These are phyloP conservation scores for Erythrocercus mccallii DNA, from an alignment of 2,113 vertebrate species.

Conservation along the genomic window DNA sequence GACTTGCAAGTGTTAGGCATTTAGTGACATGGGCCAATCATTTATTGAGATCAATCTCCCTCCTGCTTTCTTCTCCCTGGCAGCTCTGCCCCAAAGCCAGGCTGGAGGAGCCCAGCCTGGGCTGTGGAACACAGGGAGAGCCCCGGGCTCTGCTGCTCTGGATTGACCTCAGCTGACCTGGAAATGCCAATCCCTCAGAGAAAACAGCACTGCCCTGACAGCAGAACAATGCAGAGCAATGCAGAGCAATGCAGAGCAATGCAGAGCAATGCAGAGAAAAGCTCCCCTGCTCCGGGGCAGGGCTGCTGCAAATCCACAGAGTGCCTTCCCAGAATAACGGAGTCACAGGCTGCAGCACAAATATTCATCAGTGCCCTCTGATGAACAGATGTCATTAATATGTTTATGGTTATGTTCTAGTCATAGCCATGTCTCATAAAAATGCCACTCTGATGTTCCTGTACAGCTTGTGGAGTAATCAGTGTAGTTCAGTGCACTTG, in stretches of 20 bases:
- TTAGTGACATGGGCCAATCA: constrained; percentile 43
- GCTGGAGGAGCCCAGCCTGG: constrained; percentile 20
- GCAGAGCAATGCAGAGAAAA: too few species aligned
- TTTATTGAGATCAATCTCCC: constrained; percentile 60
- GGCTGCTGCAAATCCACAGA: background rate
- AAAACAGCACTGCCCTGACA: background rate
- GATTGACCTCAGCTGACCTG: constrained; percentile 51
- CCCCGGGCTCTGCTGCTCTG: background rate
- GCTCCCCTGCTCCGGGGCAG: background rate
- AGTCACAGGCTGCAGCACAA: background rate
- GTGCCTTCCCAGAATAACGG: background rate
- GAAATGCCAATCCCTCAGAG: constrained; percentile 2
- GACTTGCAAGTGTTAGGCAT: constrained; percentile 61
- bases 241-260: background rate
- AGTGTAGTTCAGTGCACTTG: background rate
- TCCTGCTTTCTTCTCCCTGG: constrained; percentile 56
- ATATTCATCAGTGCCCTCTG: background rate
- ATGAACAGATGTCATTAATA: background rate
- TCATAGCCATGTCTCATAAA: background rate
- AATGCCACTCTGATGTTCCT: background rate
- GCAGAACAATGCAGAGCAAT: background rate
- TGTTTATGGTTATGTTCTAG: background rate
- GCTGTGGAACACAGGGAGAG: background rate
- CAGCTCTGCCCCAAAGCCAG: constrained; percentile 42
- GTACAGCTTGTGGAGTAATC: background rate